Base-by-base conservation (phyloP, 35 echinoderm and acorn worm species). In the Diadema setosum region DNA sequence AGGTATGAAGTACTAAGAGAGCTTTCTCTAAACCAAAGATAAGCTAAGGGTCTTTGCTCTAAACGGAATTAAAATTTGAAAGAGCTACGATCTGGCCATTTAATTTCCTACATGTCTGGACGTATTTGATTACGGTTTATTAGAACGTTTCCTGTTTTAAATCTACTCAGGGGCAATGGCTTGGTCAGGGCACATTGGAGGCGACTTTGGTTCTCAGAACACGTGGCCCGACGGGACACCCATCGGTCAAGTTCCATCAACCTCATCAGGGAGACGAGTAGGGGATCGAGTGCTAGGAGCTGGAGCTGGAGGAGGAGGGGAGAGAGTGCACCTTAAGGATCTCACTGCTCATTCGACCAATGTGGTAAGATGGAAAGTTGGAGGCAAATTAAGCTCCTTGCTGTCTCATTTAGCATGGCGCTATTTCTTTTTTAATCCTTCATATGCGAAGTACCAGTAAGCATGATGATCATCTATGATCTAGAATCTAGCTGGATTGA, bases 321-420 rank as follows among this genome's bases (percentile, higher is more conserved):
- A 41, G 2, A 78, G 23, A 32, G 73, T 43, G 15, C 15, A 78
- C 40, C 40, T 78, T 0, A 78, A 78, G 30, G 73, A 78, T 44
- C 20, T 78, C 27, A 78, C 73, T n/a, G 73, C 73, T 35, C 73
- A 78, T 12, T 26, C 73, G 44, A 41, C 73, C 33, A 78, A 44
- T 78, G 73, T 78, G 73, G 73, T 78, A 78, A 42, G 73, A 35
- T 78, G n/a, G n/a, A n/a, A n/a, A n/a, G n/a, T n/a, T n/a, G n/a
- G n/a, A n/a, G n/a, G n/a, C n/a, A n/a, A n/a, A n/a, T n/a, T n/a
- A n/a, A n/a, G n/a, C n/a, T n/a, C n/a, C n/a, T n/a, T n/a, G n/a
- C n/a, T n/a, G n/a, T n/a, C n/a, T n/a, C n/a, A n/a, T n/a, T n/a
- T n/a, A n/a, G n/a, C n/a, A n/a, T n/a, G n/a, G n/a, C n/a, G n/a